phyloP scores from a whole-genome alignment of 2,888 invertebrate genomes.

The Uloborus plumipes region DNA sequence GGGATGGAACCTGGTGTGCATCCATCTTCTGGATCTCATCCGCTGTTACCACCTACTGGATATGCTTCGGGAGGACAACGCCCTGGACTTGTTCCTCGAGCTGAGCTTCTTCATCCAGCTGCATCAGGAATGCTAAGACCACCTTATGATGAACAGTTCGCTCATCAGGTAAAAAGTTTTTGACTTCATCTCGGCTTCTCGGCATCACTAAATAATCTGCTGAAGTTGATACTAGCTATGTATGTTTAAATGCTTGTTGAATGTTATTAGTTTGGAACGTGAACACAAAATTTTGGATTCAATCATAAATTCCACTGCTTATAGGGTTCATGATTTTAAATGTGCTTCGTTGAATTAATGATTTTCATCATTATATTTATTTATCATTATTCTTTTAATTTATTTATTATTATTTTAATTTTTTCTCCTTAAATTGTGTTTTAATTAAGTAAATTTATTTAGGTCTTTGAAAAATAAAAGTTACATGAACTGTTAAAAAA shows the following conservation, averaged over 20 bases:
- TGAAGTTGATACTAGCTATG: too few relatives aligned
- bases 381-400: too few relatives aligned
- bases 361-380: background rate
- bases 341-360: background rate
- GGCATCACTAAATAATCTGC: too few relatives aligned
- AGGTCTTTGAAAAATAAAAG: too few relatives aligned
- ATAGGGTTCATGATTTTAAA: too few relatives aligned
- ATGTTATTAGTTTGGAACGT: background rate
- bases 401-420: too few relatives aligned
- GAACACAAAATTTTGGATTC: background rate
- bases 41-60: conserved; percentile 58
- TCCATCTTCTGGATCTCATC: conserved; percentile 58
- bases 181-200: too few relatives aligned
- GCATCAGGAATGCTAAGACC: conserved; percentile 59
- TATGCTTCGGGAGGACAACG: conserved; percentile 52
- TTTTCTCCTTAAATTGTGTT: too few relatives aligned
- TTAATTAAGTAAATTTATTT: too few relatives aligned
- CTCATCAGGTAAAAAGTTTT: conserved; percentile 58
- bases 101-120: conserved; percentile 60
- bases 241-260: too few relatives aligned
- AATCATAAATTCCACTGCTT: too few relatives aligned
- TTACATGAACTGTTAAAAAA: too few relatives aligned
- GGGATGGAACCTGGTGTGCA: conserved; percentile 61
- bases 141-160: conserved; percentile 66
- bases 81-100: conserved; percentile 51